Evolutionary conservation across 2,113 vertebrate species (phyloP), one percentile per base, ranked within the genome.

Genomic region (Leptobrachium ailaonicum): DNA sequence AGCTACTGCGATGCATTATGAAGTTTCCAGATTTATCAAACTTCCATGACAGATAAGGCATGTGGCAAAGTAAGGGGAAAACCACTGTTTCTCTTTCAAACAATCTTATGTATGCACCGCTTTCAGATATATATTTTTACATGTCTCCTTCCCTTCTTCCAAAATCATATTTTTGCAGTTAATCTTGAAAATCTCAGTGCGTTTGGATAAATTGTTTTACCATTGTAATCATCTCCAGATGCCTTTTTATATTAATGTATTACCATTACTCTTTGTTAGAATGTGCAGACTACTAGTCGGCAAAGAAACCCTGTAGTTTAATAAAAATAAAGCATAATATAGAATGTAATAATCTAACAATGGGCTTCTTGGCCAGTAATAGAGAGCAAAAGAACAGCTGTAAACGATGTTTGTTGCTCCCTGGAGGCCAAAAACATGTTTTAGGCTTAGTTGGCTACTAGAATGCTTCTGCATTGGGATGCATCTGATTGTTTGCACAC

Each of bases 41-140:
- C 67, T 78, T 78, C 68, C 76, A 71, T 41, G 45, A 50, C 12
- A 78, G 76, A 78, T 78, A 78, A 78, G 67, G 56, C 76, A 78
- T 32, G 41, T 47, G 41, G 41, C 47, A 32, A 32, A 32, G 20
- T 62, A 60, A 1, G 50, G 50, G 56, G 56, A 58, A 41, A 70
- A 71, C 20, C 20, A 70, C 47, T 63, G 67, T 78, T 71, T 78
- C 63, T 32, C 56, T 63, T 78, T 70, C 66, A 77, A 77, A 58
- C 66, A 77, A 63, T 68, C 56, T 78, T 60, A 43, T 50, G 76
- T 41, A 71, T 63, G 76, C 63, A 67, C 71, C 12, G 76, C 67
- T 78, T 78, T 77, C 71, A 54, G 58, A 77, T 78, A 78, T 78
- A 78, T 71, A 78, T 77, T 63, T 77, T 71, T 71, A 20, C 7